These are phyloP conservation scores for Microctonus brassicae DNA, from an alignment of 2,888 invertebrate species.

Conservation along the genomic window DNA sequence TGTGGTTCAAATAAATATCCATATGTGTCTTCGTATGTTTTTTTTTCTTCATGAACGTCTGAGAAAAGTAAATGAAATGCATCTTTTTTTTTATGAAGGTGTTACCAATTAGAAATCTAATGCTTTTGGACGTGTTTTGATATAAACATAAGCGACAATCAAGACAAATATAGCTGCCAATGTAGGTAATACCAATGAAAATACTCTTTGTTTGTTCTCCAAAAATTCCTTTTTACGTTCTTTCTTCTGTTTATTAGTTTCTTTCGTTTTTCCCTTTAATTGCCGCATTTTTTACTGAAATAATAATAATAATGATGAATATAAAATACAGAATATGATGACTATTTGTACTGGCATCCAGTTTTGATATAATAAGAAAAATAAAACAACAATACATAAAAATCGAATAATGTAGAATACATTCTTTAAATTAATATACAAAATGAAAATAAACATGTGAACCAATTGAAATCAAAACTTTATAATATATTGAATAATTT, in stretches of 20 bases:
- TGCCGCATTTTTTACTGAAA: constrained; percentile 76
- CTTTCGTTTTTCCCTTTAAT: constrained; percentile 84
- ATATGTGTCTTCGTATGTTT: neutral
- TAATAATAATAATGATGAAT: neutral
- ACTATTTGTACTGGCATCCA: neutral
- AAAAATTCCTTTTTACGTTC: constrained; percentile 88
- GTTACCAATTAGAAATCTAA: constrained; percentile 64
- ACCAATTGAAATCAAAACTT: too few species aligned
- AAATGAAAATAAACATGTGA: too few species aligned
- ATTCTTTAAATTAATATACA: too few species aligned
- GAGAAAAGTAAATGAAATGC: too few species aligned
- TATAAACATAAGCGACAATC: constrained; percentile 82
- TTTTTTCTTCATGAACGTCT: neutral
- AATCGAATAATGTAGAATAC: too few species aligned
- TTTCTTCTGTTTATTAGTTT: constrained; percentile 85
- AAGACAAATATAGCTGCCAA: constrained; percentile 78
- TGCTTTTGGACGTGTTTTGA: constrained; percentile 80
- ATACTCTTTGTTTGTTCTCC: constrained; percentile 83
- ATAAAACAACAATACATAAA: too few species aligned
- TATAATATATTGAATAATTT: too few species aligned
- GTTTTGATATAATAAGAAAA: too few species aligned
- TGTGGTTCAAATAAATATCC: neutral
- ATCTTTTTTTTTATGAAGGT: too few species aligned
- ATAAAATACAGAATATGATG: neutral
- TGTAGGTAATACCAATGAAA: constrained; percentile 83